Evolutionary conservation across 1,140 invertebrate genomes (phyloP).

Genomic region (Drosophila ficusphila): DNA sequence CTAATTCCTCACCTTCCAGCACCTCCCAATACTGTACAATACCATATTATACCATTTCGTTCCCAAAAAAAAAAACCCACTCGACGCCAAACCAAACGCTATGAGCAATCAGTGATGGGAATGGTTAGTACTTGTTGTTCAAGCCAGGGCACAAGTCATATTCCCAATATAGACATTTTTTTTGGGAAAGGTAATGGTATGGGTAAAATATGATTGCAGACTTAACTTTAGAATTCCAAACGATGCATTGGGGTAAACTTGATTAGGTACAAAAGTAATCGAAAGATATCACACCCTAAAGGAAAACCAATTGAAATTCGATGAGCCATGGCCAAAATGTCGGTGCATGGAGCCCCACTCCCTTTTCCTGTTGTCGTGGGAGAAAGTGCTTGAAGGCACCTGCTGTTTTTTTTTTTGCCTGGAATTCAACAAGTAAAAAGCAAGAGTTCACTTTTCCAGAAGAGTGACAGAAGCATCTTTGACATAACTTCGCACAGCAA

Average conservation of each 20-base stretch:
- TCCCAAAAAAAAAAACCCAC: slow-evolving; percentile 12
- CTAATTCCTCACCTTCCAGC: slow-evolving; percentile 19
- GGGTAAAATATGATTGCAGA: too few relatives aligned
- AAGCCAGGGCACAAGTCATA: neutral
- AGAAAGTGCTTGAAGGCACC: slow-evolving; percentile 51
- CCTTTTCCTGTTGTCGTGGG: slow-evolving; percentile 47
- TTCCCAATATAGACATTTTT: neutral
- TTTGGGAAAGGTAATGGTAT: neutral
- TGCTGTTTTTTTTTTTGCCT: slow-evolving; percentile 20
- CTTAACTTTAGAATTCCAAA: too few relatives aligned
- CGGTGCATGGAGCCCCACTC: slow-evolving; percentile 21
- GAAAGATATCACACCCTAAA: neutral
- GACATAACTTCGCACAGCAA: slow-evolving; percentile 31
- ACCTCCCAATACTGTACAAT: neutral
- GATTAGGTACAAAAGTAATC: neutral
- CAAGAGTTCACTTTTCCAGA: slow-evolving; percentile 19
- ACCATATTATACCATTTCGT: slow-evolving; percentile 4
- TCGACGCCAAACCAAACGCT: neutral
- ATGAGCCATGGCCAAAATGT: slow-evolving; percentile 31
- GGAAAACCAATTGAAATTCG: slow-evolving; percentile 20
- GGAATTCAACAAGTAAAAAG: slow-evolving; percentile 3
- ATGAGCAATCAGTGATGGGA: slow-evolving; percentile 22
- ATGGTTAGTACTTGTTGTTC: neutral
- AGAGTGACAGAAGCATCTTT: slow-evolving; percentile 43
- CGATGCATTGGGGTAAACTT: too few relatives aligned